These are phyloP conservation scores for Lordiphosa collinella DNA, from an alignment of 1,140 invertebrate genomes.

Conservation along the genomic window DNA sequence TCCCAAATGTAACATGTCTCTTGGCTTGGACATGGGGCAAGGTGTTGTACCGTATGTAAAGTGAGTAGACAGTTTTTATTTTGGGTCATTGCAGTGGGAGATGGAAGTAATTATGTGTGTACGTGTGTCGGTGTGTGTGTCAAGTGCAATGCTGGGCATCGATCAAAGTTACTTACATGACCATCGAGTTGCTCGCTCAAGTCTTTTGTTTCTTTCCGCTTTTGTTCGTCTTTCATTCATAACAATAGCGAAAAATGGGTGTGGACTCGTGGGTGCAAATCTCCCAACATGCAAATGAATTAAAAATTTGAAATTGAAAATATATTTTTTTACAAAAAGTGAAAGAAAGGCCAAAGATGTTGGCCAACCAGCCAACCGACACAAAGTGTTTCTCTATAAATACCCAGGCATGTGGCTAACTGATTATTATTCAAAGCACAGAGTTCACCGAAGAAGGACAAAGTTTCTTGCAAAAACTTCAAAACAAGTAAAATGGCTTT, in stretches of 20 bases:
- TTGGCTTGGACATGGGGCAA: constrained; percentile 21
- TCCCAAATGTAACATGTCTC: constrained; percentile 24
- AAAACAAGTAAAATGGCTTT: constrained; percentile 63
- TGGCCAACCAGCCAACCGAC: constrained; percentile 2
- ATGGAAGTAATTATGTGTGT: constrained; percentile 9
- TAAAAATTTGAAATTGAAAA: constrained; percentile 45
- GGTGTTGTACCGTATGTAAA: constrained; percentile 18
- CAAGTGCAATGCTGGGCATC: constrained; percentile 68
- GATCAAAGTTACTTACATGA: constrained; percentile 75
- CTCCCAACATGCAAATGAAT: constrained; percentile 65
- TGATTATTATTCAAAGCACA: constrained; percentile 75
- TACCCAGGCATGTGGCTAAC: constrained; percentile 55
- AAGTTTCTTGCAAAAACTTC: constrained; percentile 35
- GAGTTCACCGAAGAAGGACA: constrained; percentile 65
- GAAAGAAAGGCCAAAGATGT: constrained; percentile 62
- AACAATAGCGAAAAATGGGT: constrained; percentile 62
- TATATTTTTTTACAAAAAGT: constrained; percentile 57
- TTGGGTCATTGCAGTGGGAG: constrained; percentile 55
- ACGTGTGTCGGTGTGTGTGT: constrained; percentile 45
- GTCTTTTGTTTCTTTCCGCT: constrained; percentile 60
- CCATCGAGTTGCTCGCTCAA: constrained; percentile 55
- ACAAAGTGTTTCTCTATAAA: constrained; percentile 68
- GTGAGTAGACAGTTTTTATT: constrained; percentile 49
- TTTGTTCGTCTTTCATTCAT: constrained; percentile 52
- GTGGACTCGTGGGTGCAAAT: constrained; percentile 74